Conservation (phyloP, 2,888 invertebrate species). For the Mythimna albipuncta region DNA sequence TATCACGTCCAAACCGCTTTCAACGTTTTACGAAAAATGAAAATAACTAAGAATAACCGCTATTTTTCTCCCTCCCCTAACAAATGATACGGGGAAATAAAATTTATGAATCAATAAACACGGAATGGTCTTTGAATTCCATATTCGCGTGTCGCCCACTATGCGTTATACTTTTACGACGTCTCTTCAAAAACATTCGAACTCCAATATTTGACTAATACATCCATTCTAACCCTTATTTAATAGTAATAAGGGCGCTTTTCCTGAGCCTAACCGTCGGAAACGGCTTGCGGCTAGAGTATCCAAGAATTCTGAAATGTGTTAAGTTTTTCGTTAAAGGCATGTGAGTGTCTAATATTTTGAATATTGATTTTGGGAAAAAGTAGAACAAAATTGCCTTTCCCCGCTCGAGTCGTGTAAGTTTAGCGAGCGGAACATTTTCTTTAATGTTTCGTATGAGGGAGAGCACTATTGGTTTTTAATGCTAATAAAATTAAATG, state of each 20-base stretch:
- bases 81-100: slow-evolving; percentile 60
- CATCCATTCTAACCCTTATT: slow-evolving; percentile 31
- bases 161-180: slow-evolving; percentile 62
- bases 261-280: slow-evolving; percentile 14
- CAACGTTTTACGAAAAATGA: slow-evolving; percentile 51
- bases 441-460: slow-evolving; percentile 36
- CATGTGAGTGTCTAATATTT: slow-evolving; percentile 59
- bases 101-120: slow-evolving; percentile 69
- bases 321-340: slow-evolving; percentile 59
- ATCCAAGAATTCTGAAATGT: slow-evolving; percentile 63
- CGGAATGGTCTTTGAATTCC: slow-evolving; percentile 56
- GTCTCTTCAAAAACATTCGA: slow-evolving; percentile 59
- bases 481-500: slow-evolving; percentile 48
- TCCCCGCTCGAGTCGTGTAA: slow-evolving; percentile 27
- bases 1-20: slow-evolving; percentile 53
- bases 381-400: slow-evolving; percentile 47
- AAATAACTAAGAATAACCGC: slow-evolving; percentile 52
- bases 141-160: slow-evolving; percentile 59
- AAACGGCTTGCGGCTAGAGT: slow-evolving; percentile 39
- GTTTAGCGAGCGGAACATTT: slow-evolving; percentile 36
- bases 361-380: slow-evolving; percentile 59
- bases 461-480: slow-evolving; percentile 38
- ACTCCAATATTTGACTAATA: slow-evolving; percentile 42
- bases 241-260: slow-evolving; percentile 17
- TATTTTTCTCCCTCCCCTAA: slow-evolving; percentile 53